phyloP scores from a whole-genome alignment of 2,888 invertebrate genomes.

The Scaptomyza parva region DNA sequence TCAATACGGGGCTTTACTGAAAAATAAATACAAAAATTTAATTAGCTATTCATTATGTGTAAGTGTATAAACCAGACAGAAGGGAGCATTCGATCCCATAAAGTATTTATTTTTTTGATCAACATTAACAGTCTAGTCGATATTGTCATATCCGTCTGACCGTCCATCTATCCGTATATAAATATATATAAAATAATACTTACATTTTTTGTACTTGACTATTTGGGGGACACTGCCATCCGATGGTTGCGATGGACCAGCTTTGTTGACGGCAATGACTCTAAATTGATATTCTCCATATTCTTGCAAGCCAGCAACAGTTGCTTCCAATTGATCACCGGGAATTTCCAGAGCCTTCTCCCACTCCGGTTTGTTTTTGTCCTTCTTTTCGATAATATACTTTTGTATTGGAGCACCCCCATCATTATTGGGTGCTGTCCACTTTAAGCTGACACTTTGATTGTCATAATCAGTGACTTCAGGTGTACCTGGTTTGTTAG shows the following conservation, averaged over 20 bases:
- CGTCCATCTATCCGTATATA: no score
- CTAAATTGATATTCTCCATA: slow-evolving; percentile 97
- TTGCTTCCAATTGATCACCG: slow-evolving; percentile 90
- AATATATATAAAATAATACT: no score
- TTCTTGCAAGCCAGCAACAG: slow-evolving; percentile 93
- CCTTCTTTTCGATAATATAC: slow-evolving; percentile 96
- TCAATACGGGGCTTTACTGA: slow-evolving; percentile 99
- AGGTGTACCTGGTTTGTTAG: slow-evolving; percentile 95
- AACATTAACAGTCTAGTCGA: no score
- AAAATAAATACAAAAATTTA: neutral
- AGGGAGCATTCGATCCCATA: no score
- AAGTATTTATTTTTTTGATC: no score
- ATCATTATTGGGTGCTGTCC: slow-evolving; percentile 95
- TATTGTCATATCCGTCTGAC: no score
- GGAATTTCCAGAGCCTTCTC: slow-evolving; percentile 92
- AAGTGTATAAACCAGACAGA: no score
- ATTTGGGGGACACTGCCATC: slow-evolving; percentile 95
- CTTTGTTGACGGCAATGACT: slow-evolving; percentile 95
- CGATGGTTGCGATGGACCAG: slow-evolving; percentile 95
- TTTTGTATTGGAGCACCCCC: slow-evolving; percentile 99
- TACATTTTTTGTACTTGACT: slow-evolving; percentile 94
- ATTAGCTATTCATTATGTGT: no score
- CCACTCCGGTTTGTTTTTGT: slow-evolving; percentile 94
- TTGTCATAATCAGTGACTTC: slow-evolving; percentile 97
- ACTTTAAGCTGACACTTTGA: slow-evolving; percentile 97